Evolutionary conservation across 2,888 invertebrate genomes (phyloP), one percentile per base, ranked within the genome.

Genomic region (Polymixis lichenea): DNA sequence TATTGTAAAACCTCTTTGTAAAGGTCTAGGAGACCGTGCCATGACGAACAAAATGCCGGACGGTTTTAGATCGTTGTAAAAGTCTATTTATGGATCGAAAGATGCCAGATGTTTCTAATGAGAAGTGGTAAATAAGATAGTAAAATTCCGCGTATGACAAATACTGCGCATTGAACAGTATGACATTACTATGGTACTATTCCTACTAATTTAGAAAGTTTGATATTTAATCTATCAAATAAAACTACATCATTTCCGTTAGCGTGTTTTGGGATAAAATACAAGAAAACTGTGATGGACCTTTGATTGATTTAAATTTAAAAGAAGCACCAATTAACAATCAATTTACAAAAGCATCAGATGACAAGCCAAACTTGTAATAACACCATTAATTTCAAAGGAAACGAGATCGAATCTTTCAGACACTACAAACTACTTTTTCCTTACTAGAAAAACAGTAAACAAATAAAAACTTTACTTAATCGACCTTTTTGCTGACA

Each of bases 401-500:
- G 65, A 83, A 83, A 80, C 73, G 46, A 71, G 72, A 75, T 77
- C 43, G 22, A 72, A 72, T 71, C 55, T 68, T 60, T 61, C 56
- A 73, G 32, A n/a, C 17, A 74, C 67, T 51, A 46, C n/a, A 60
- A 69, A 72, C 66, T 8, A 56, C 60, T 73, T 85, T 69, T 84
- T 72, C 58, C 25, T 32, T 13, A 51, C 13, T 17, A 78, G 38
- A 82, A 82, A 79, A 79, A 76, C 62, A 73, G 65, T 77, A 65
- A 82, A 82, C 51, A 81, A 85, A 80, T 61, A 86, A 83, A 84
- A 78, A 84, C 78, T 38, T 78, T 64, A 67, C 75, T 61, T 72
- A 78, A 85, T 82, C 65, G 32, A 81, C 68, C 66, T 83, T 82
- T 80, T 84, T 84, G 80, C 78, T 60, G 67, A 17, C 72, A 66